Percentiles rank a stretch among this genome's conserved stretches.
These are phyloP conservation scores for Choreutis nemorana DNA, from an alignment of 2,888 invertebrate species.

Conservation along the genomic window DNA sequence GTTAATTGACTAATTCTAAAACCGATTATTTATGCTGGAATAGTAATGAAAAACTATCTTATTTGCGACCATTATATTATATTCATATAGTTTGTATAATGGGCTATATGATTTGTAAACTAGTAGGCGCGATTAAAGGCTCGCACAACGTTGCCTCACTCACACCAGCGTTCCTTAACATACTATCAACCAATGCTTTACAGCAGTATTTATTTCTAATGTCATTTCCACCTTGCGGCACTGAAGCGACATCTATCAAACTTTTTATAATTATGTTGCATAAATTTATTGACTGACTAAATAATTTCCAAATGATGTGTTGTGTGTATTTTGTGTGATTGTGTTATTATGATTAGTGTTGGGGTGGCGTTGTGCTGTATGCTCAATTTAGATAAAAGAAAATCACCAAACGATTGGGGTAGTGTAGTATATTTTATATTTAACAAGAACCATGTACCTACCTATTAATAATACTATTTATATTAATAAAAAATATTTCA, in stretches of 20 bases:
- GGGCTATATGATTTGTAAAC: too few species aligned
- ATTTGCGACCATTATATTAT: too few species aligned
- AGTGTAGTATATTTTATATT: constrained; percentile 62
- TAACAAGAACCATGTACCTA: constrained; percentile 65
- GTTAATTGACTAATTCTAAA: too few species aligned
- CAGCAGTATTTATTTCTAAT: constrained; percentile 58
- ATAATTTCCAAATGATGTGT: constrained; percentile 60
- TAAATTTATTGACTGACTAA: constrained; percentile 60
- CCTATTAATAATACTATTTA: constrained; percentile 65
- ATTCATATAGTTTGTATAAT: too few species aligned
- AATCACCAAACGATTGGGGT: constrained; percentile 63
- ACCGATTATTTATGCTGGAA: too few species aligned
- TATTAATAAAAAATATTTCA: constrained; percentile 61
- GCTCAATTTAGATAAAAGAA: constrained; percentile 66
- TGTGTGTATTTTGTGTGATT: constrained; percentile 52
- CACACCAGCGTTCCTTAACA: constrained; percentile 34
- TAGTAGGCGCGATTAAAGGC: constrained; percentile 16
- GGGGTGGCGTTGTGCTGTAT: constrained; percentile 65
- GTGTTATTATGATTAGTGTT: constrained; percentile 38
- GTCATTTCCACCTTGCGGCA: constrained; percentile 56
- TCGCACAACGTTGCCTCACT: constrained; percentile 60
- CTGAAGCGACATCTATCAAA: constrained; percentile 56
- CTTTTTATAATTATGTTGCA: constrained; percentile 51
- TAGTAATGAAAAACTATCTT: too few species aligned
- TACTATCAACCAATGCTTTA: constrained; percentile 16